These are phyloP conservation scores for Pyrgilauda ruficollis DNA, from an alignment of 2,113 vertebrate genomes.

Conservation along the genomic window DNA sequence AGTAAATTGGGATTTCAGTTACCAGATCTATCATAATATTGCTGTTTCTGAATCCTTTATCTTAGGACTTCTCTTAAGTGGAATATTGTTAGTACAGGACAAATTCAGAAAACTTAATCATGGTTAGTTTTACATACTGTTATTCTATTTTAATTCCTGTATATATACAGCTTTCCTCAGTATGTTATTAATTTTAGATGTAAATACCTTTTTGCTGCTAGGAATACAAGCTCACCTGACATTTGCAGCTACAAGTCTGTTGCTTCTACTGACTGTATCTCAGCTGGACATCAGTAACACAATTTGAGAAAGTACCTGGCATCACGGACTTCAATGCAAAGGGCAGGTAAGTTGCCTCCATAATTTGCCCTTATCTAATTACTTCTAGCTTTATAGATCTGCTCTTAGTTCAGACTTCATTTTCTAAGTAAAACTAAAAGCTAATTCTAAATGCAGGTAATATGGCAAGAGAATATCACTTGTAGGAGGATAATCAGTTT, in stretches of 20 bases:
- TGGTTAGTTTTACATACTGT: background rate
- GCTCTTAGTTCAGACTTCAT: background rate
- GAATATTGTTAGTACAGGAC: background rate
- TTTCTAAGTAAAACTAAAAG: background rate
- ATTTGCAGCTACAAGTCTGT: background rate
- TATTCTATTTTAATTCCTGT: background rate
- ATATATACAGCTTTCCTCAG: background rate
- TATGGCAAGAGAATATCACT: background rate
- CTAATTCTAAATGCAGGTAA: background rate
- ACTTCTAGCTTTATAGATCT: background rate
- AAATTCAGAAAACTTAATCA: background rate
- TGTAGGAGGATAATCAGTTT: constrained; percentile 6
- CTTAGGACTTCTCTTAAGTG: background rate
- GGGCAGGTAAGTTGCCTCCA: background rate
- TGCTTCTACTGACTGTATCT: background rate
- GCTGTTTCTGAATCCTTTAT: background rate
- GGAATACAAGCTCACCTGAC: background rate
- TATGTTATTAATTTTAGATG: background rate
- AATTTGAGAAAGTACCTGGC: background rate
- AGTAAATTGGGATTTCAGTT: background rate
- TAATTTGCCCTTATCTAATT: background rate
- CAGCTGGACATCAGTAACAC: background rate
- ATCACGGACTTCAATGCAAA: background rate
- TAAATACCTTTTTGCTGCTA: background rate
- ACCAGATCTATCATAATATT: background rate